Base-by-base conservation (phyloP, 64 coral and sea anemone species). In the Actinia tenebrosa region DNA sequence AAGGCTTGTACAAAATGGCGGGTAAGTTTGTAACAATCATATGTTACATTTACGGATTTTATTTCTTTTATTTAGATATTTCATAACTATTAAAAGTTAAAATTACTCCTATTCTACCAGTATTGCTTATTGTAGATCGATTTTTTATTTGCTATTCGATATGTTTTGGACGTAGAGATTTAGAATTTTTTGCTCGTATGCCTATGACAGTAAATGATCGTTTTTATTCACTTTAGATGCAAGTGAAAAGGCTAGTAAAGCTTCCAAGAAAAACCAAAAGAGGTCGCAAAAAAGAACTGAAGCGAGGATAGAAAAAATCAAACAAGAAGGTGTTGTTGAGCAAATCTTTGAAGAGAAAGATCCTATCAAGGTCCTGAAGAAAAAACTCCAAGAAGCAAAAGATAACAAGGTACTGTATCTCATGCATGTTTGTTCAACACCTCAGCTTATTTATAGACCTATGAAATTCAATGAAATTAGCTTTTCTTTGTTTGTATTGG, bases 311-410 rank as follows among this genome's bases (percentile, higher is more conserved):
- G 64, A 93, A 23, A 87, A 81, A 55, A 43, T 87, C 19, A 97
- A 97, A 84, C 45, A 90, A 43, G 92, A 87, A 37, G 88, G 92
- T 18, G 53, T 75, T 22, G 79, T 54, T 8, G 60, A 84, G 26
- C 80, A 93, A 75, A 84, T 87, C 43, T 64, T 97, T 19, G 91
- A 93, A 53, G 85, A 90, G 26, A 87, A 97, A 79, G 94, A 97
- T 75, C 94, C 94, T 6, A 77, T 88, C 62, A 52, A 56, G 64
- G 30, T 88, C 47, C 79, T 97, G 20, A 90, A 90, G 83, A 87
- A 93, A 22, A 87, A 93, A 19, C 71, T 97, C 3, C 94, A 97
- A 71, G 88, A 97, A 88, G 94, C 94, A 26, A 97, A 97, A 30
- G 50, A 47, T 56, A 97, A 86, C 46, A 90, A 97, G 94, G 94